Percentiles rank a stretch among this genome's conserved stretches.
phyloP scores from a whole-genome alignment of 2,888 invertebrate species.

The Drosophila pegasa region DNA sequence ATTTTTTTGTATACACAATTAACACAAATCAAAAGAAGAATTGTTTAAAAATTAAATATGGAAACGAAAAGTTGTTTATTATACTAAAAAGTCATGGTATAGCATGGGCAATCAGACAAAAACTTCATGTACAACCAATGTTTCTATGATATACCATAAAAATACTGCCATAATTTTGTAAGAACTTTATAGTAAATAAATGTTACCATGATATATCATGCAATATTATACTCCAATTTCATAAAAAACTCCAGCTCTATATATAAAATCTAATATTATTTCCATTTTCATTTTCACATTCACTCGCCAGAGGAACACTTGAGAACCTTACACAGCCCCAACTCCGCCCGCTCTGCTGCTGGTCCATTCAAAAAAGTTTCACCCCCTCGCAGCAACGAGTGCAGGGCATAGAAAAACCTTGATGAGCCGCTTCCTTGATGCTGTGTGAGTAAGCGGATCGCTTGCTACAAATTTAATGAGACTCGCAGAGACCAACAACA shows the following conservation, averaged over 20 bases:
- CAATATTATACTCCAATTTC: background rate
- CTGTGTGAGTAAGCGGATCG: constrained; percentile 43
- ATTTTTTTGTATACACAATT: too few species aligned
- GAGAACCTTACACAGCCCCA: background rate
- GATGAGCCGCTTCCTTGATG: constrained; percentile 39
- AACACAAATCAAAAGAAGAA: too few species aligned
- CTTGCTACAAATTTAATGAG: constrained; percentile 40
- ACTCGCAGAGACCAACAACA: constrained; percentile 8
- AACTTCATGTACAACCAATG: background rate
- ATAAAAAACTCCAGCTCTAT: background rate
- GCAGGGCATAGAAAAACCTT: constrained; percentile 33
- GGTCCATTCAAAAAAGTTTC: background rate
- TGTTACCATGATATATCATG: background rate
- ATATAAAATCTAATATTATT: background rate
- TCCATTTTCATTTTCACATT: too few species aligned
- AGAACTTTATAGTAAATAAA: too few species aligned
- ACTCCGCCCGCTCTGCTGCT: background rate
- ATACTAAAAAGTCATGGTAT: too few species aligned
- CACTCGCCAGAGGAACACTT: too few species aligned
- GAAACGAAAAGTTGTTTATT: too few species aligned
- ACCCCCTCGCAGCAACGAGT: background rate
- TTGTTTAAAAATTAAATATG: too few species aligned
- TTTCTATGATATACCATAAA: too few species aligned
- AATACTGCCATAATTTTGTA: too few species aligned
- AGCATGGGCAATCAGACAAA: background rate